Conservation (phyloP, 2,797 vertebrate species). For the Clamator glandarius region DNA sequence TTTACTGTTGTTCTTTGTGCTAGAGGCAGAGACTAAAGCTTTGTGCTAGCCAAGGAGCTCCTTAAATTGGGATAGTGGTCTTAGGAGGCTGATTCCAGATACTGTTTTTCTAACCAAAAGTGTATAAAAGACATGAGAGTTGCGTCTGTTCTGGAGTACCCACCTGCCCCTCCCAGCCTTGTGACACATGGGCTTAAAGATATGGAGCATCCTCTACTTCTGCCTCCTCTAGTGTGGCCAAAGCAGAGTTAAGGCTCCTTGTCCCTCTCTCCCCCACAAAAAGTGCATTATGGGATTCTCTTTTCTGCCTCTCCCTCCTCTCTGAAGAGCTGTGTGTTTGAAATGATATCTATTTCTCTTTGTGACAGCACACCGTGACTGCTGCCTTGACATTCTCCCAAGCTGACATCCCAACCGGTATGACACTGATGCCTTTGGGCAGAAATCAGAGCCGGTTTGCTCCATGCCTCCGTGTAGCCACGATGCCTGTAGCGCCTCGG, state of each 20-base stretch:
- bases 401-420: conserved; percentile 84
- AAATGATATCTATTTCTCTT: conserved; percentile 94
- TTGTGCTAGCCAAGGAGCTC: background rate
- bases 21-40: background rate
- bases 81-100: background rate
- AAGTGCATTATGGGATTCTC: conserved; percentile 59
- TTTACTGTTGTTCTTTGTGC: accelerated
- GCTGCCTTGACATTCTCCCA: conserved; percentile 81
- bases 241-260: conserved; percentile 40
- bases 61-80: background rate
- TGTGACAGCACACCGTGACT: conserved; percentile 86
- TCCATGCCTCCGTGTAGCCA: conserved; percentile 40
- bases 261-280: background rate
- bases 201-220: background rate
- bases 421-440: conserved; percentile 91
- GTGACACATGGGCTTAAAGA: background rate
- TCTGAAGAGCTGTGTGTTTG: conserved; percentile 73
- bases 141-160: background rate
- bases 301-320: conserved; percentile 52
- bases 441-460: conserved; percentile 92
- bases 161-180: background rate
- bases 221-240: background rate
- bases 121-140: background rate
- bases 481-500: conserved; percentile 43
- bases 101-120: background rate